A percentile compares a stretch with the other conserved stretches of the same genome.
Conservation (phyloP, 2,888 invertebrate species). For the Atrina japonica region DNA sequence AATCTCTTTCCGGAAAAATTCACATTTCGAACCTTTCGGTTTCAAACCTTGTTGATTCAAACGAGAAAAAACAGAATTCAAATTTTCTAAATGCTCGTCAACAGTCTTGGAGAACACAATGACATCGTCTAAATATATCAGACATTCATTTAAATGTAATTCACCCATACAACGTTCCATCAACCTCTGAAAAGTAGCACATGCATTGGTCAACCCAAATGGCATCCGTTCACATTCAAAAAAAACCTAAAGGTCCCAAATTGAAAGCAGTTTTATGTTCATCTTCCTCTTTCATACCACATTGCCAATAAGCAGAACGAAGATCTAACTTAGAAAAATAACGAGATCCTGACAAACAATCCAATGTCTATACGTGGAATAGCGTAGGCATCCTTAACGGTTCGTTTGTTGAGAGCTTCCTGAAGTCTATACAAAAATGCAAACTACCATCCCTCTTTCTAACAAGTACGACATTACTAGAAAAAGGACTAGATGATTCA, state of each 20-base stretch:
- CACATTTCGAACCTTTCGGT: slow-evolving; percentile 40
- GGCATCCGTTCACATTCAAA: slow-evolving; percentile 62
- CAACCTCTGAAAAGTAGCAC: slow-evolving; percentile 61
- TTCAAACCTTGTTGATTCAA: slow-evolving; percentile 31
- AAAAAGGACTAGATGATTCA: slow-evolving; percentile 27
- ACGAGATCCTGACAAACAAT: slow-evolving; percentile 31
- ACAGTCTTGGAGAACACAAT: slow-evolving; percentile 32
- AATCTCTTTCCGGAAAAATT: slow-evolving; percentile 32
- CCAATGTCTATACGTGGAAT: slow-evolving; percentile 12
- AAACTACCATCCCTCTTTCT: slow-evolving; percentile 29
- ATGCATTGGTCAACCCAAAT: slow-evolving; percentile 61
- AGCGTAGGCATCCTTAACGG: slow-evolving; percentile 32
- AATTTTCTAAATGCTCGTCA: slow-evolving; percentile 23
- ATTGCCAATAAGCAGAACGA: slow-evolving; percentile 34
- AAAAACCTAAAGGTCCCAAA: slow-evolving; percentile 41
- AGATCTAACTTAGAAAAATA: slow-evolving; percentile 38
- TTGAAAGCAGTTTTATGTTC: slow-evolving; percentile 45
- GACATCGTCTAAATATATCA: slow-evolving; percentile 22
- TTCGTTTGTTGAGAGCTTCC: slow-evolving; percentile 25
- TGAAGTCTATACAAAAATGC: slow-evolving; percentile 34
- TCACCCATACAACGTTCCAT: slow-evolving; percentile 46
- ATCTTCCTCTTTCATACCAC: slow-evolving; percentile 32
- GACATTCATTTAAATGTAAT: slow-evolving; percentile 34
- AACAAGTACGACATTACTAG: slow-evolving; percentile 35
- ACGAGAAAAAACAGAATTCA: slow-evolving; percentile 34